Conservation (phyloP, 2,888 invertebrate genomes). For the Spilosoma lubricipeda region DNA sequence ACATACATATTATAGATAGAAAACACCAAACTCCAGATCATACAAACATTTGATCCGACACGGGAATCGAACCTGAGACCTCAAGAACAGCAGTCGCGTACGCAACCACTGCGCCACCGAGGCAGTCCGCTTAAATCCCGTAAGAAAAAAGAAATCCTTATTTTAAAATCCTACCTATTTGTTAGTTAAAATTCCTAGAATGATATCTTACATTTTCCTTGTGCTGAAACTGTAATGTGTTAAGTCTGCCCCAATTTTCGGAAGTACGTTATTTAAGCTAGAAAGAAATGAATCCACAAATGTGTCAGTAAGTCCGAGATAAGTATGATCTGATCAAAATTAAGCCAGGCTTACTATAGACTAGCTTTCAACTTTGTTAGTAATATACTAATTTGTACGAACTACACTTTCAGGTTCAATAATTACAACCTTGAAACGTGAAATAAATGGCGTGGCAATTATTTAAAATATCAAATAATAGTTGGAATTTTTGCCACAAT, state of each 20-base stretch:
- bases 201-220: neutral
- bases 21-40: no score
- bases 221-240: neutral
- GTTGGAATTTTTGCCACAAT: conserved; percentile 44
- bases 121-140: no score
- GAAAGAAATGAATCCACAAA: neutral
- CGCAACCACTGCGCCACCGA: no score
- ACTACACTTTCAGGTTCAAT: conserved; percentile 34
- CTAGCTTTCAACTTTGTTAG: conserved; percentile 32
- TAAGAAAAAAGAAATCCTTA: neutral
- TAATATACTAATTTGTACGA: conserved; percentile 34
- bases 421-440: conserved; percentile 25
- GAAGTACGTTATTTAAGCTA: neutral
- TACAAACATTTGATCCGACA: no score
- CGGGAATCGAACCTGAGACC: no score
- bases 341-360: conserved; percentile 34
- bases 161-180: neutral
- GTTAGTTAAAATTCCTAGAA: neutral
- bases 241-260: neutral
- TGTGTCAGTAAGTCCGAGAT: neutral
- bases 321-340: conserved; percentile 24
- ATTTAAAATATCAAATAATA: conserved; percentile 32
- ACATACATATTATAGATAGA: no score
- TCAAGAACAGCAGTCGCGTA: no score
- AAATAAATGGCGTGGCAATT: conserved; percentile 30